Base-by-base conservation (phyloP, 2,797 vertebrate genomes). In the Oophaga sylvatica region DNA sequence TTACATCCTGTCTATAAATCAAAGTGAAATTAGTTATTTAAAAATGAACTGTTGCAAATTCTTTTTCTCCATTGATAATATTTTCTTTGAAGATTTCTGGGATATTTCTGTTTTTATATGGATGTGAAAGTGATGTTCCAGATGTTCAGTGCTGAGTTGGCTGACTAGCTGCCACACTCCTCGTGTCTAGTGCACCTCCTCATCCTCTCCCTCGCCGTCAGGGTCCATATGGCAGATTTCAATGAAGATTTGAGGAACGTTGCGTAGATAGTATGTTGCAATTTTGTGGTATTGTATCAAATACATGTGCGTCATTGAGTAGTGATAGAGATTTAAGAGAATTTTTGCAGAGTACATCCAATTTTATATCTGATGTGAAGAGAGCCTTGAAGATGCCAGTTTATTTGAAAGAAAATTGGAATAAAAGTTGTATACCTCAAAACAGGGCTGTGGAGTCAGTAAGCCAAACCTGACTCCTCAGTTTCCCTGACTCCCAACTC, bases 141-240 rank as follows among this genome's bases (percentile, higher is more conserved):
- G 65, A 83, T 83, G 81, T 83, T 71, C 65, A 53, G 45, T 83
- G 67, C 83, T 65, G 83, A 84, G 71, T 22, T 84, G 83, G 31
- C 71, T 75, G 48, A 8, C 41, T 60, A 60, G 29, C 67, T 35
- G 41, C 71, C 19, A 9, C 1, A 10, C 73, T n/a, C 73, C 73
- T 3, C 41, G 1, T 22, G 17, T 45, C 17, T 22, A 2, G 20
- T 56, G 45, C 75, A 56, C 13, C 12, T 56, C 75, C 22, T 56
- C 22, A 3, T 75, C 35, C 70, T 45, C 0, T 6, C 9, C 2
- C 16, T 45, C 7, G 9, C 9, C 41, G 22, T 20, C 41, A 48
- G 71, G 70, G 41, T 45, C 70, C 19, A 0, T 41, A 9, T 0
- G n/a, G 31, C 5, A 73, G 9, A 10, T 9, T 65, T 65, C 22